Conservation (phyloP, 2,888 invertebrate genomes). For the Cephus pygmeus region DNA sequence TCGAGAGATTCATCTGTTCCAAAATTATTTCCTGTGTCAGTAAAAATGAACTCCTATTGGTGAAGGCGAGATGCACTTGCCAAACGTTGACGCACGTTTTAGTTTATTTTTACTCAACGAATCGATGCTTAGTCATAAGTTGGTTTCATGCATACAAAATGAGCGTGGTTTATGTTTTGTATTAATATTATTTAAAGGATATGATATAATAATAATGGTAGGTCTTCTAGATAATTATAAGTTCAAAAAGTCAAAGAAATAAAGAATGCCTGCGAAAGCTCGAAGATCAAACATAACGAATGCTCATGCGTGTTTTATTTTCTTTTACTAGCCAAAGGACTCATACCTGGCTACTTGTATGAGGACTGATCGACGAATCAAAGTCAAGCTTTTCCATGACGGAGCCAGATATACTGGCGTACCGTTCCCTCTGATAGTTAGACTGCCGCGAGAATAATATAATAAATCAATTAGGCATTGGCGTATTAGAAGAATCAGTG, state of each 20-base stretch:
- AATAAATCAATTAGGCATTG: conserved; percentile 21
- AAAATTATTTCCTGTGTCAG: not conserved
- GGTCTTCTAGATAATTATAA: not conserved
- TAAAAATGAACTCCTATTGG: not conserved
- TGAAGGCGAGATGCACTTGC: not conserved
- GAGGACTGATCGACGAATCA: conserved; percentile 80
- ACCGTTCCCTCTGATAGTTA: conserved; percentile 84
- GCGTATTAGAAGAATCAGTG: not conserved
- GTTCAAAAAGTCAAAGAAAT: not conserved
- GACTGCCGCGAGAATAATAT: conserved; percentile 69
- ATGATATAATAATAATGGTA: not conserved
- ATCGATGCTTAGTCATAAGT: not conserved
- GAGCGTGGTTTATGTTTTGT: not conserved
- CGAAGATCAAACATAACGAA: not conserved
- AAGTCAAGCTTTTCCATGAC: conserved; percentile 84
- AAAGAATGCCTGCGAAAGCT: not conserved
- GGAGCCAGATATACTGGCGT: conserved; percentile 84
- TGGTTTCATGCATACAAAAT: not conserved
- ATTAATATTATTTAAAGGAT: conserved; percentile 7
- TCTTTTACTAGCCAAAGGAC: conserved; percentile 21
- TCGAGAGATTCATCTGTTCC: not conserved
- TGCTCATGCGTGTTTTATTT: not conserved
- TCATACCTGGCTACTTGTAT: conserved; percentile 79
- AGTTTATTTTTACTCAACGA: not conserved
- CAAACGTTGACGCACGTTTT: not conserved